Evolutionary conservation across 1,140 invertebrate genomes (phyloP), one percentile per base, ranked within the genome.

Genomic region (Drosophila erecta): DNA sequence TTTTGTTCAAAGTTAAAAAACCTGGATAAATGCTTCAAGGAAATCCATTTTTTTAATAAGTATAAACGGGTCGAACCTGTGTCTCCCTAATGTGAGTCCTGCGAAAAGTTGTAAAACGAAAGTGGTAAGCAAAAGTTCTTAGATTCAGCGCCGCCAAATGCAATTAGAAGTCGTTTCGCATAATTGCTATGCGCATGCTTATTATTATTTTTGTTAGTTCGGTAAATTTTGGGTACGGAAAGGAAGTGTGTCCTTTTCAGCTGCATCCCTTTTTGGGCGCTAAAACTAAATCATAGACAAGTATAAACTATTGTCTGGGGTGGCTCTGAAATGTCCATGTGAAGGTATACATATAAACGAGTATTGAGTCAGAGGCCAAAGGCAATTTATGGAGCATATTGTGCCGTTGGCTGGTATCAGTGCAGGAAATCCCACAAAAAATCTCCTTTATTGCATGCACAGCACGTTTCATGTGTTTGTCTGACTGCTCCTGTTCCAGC

Each of bases 401-500:
- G 81, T 87, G 83, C 71, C 75, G 69, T 81, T 87, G 70, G 72
- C 78, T 59, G 77, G 66, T 70, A 74, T 86, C 81, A 71, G 71
- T 55, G 76, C 84, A 73, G 86, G 76, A 89, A 89, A 89, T 89
- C 76, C 83, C 70, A 69, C 76, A 84, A 87, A 83, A 87, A 84
- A 87, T 78, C 84, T 87, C 64, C 80, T 89, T 79, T 84, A 89
- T 89, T 89, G 84, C 84, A 89, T 89, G 79, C 84, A 83, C 72
- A 89, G 84, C 84, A 89, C 84, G 84, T 89, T 77, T 71, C 76
- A 65, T 84, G 66, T 87, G 84, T 89, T 89, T 89, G 85, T 84
- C 79, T 84, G 80, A 57, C 50, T 76, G 67, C 55, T 60, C 55
- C 55, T 30, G 17, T 20, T 20, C n/a, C 33, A 1, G 2, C 30